Conservation (phyloP, 2,888 invertebrate genomes). For the Iphiclides podalirius region DNA sequence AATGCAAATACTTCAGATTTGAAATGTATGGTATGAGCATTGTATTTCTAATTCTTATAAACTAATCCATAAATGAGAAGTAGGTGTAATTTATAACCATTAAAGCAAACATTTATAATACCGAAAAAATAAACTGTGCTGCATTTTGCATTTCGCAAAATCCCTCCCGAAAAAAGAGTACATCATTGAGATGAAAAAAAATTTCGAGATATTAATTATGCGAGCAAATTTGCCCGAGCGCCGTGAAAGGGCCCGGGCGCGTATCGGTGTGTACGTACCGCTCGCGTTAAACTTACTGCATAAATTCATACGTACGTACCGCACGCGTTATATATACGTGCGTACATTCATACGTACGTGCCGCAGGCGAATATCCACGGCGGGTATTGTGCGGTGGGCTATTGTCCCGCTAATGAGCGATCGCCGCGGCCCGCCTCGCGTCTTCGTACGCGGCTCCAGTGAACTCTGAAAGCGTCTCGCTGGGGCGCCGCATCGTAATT, state of each 20-base stretch:
- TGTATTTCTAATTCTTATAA: too few species aligned
- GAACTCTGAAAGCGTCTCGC: conserved; percentile 38
- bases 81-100: too few species aligned
- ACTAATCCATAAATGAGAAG: too few species aligned
- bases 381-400: conserved; percentile 47
- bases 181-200: conserved; percentile 1
- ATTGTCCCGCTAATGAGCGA: conserved; percentile 72
- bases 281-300: too few species aligned
- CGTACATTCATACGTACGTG: conserved; percentile 29
- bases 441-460: conserved; percentile 27
- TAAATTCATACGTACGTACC: background rate
- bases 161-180: background rate
- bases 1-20: too few species aligned
- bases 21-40: too few species aligned
- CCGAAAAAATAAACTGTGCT: too few species aligned
- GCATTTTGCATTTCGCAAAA: background rate
- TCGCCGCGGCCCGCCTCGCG: conserved; percentile 50
- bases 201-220: conserved; percentile 8
- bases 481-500: conserved; percentile 25
- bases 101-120: too few species aligned
- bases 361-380: background rate
- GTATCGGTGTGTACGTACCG: background rate
- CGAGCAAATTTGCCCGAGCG: conserved; percentile 4
- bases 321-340: conserved; percentile 25
- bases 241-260: conserved; percentile 11